Evolutionary conservation across 2,888 invertebrate species (phyloP), one percentile per base, ranked within the genome.

Genomic region (Pasiphila rectangulata): DNA sequence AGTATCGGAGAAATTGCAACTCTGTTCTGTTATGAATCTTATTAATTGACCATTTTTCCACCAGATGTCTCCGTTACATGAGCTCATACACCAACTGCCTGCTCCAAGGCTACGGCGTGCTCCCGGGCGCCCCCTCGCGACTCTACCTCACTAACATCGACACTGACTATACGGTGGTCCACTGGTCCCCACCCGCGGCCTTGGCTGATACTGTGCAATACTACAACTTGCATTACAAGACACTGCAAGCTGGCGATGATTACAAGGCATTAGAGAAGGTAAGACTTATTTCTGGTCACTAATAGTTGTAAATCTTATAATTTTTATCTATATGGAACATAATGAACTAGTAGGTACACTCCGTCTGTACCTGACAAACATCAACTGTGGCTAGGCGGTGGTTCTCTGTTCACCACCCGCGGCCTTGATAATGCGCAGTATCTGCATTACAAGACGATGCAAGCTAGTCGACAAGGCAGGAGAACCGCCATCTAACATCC

Each of bases 21-120:
- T n/a, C n/a, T n/a, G n/a, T n/a, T n/a, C n/a, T n/a, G n/a, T n/a
- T n/a, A n/a, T n/a, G n/a, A n/a, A n/a, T n/a, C n/a, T n/a, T n/a
- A n/a, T n/a, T n/a, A n/a, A n/a, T 21, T 15, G 16, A 30, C n/a
- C 21, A 36, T 15, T 44, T 32, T 7, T 36, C 24, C 24, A n/a
- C 12, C 61, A 87, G 87, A 43, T 96, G 96, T 72, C 89, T 96
- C 47, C 93, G 94, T 46, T 95, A 93, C 79, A 95, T 96, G 94
- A 90, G 90, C 3, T 93, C 94, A 27, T 95, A 95, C 82, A 93
- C 93, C 27, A 95, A 93, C 83, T 96, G 96, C 71, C 89, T 96
- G 13, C 90, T 96, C 54, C 94, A 95, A 81, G 95, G 95, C 9
- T 96, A 96, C 77, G 95, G 95, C 0, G 95, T 95, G 0, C 87